Evolutionary conservation across 1,140 invertebrate genomes (phyloP).

Genomic region (Aphelenchoides fujianensis): DNA sequence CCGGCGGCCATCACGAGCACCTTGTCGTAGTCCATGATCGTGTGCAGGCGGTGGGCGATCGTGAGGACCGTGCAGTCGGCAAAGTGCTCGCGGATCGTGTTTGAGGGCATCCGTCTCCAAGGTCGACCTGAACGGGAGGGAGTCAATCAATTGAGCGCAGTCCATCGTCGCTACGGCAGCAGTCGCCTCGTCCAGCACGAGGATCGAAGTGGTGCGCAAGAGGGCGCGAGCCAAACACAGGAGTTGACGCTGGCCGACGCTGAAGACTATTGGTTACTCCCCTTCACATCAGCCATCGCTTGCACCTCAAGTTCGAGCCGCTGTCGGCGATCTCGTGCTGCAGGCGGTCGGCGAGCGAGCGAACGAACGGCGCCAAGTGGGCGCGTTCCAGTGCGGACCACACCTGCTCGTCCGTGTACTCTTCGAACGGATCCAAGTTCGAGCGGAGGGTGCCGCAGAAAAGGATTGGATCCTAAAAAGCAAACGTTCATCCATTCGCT

Average conservation of each 20-base stretch:
- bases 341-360: constrained; percentile 55
- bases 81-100: constrained; percentile 63
- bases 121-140: too few species aligned
- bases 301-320: constrained; percentile 64
- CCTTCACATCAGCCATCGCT: constrained; percentile 66
- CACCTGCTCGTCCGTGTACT: constrained; percentile 70
- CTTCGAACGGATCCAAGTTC: constrained; percentile 81
- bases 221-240: constrained; percentile 74
- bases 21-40: constrained; percentile 65
- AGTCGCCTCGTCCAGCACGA: constrained; percentile 71
- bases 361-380: constrained; percentile 63
- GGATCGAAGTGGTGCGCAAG: constrained; percentile 64
- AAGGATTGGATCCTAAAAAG: constrained; percentile 70
- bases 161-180: constrained; percentile 72
- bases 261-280: constrained; percentile 66
- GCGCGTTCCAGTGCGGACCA: constrained; percentile 77
- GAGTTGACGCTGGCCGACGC: constrained; percentile 73
- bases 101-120: constrained; percentile 64
- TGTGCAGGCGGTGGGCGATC: constrained; percentile 68
- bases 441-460: constrained; percentile 77
- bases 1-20: constrained; percentile 88
- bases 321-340: constrained; percentile 63
- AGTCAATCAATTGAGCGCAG: too few species aligned
- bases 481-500: not conserved
- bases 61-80: constrained; percentile 66